Evolutionary conservation across 2,113 vertebrate genomes (phyloP), one percentile per base, ranked within the genome.

Genomic region (Gnathonemus echidnorhynchus): DNA sequence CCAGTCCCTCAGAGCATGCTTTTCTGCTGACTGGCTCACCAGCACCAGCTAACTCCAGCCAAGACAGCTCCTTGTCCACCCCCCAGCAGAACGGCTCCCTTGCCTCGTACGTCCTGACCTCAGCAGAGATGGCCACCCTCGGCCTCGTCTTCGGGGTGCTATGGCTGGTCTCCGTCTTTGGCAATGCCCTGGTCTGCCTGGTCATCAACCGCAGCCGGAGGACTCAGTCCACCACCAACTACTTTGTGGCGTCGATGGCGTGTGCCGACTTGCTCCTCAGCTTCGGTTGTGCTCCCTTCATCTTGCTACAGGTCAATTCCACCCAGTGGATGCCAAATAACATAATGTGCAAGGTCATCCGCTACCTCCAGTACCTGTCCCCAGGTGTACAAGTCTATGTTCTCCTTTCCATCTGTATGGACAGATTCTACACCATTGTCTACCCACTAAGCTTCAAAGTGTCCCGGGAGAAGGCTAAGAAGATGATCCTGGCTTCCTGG

Each of bases 401-500:
- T 17, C 96, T 99, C 6, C 96, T 98, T 0, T 98, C 97, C 27
- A 97, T 99, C 93, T 97, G 97, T 0, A 92, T 98, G 8, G 98
- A 99, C 92, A 94, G 97, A 0, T 99, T 98, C 95, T 99, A 99
- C 86, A 98, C 97, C 1, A 98, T 99, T 0, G 94, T 99, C 77
- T 98, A 98, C 86, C 98, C 97, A 0, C 94, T 99, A 86, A 99
- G 97, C 92, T 99, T 99, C 95, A 99, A 99, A 92, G 98, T 99
- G 45, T 98, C 98, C 7, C 92, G 97, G 19, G 97, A 97, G 84
- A 99, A 98, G 88, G 98, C 97, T 77, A 99, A 99, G 94, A 97
- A 95, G 90, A 98, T 99, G 97, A 99, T 98, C 19, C 88, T 96
- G 15, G 97, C 95, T 0, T 98, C 98, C 0, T 99, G 98, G 97